Percentiles rank a stretch among this genome's conserved stretches.
These are phyloP conservation scores for Saccostrea glomerata DNA, from an alignment of 1,140 invertebrate genomes.

Conservation along the genomic window DNA sequence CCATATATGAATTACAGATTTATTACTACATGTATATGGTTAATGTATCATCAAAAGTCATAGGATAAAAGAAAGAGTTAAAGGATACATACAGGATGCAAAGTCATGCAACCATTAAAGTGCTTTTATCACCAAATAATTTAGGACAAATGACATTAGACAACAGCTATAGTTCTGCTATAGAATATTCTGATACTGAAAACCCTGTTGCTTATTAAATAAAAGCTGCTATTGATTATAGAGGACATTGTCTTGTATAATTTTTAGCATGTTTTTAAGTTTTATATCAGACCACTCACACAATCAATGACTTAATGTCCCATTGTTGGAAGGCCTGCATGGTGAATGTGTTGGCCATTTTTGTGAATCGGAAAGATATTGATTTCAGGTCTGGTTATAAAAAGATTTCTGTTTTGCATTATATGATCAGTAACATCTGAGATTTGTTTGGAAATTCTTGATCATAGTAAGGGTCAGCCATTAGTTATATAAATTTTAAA, in stretches of 20 bases:
- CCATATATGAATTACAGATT: background rate
- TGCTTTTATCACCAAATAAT: background rate
- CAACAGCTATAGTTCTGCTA: background rate
- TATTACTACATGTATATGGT: background rate
- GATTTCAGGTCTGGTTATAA: background rate
- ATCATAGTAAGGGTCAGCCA: too few species aligned
- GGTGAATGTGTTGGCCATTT: background rate
- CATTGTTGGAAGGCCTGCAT: background rate
- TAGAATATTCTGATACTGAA: too few species aligned
- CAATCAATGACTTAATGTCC: background rate
- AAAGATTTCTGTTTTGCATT: background rate
- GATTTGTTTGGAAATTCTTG: too few species aligned
- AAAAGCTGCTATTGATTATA: background rate
- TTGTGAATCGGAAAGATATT: background rate
- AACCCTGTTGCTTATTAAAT: too few species aligned
- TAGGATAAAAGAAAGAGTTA: background rate
- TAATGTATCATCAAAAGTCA: background rate
- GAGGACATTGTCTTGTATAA: background rate
- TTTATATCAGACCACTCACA: too few species aligned
- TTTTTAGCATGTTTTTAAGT: too few species aligned
- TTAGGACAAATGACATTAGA: background rate
- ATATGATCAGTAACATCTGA: too few species aligned
- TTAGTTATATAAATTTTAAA: too few species aligned
- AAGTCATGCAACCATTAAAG: background rate
- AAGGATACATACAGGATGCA: background rate